Percentiles rank a stretch among this genome's conserved stretches.
Conservation (phyloP, 2,113 vertebrate species). For the Oncorhynchus clarkii region DNA sequence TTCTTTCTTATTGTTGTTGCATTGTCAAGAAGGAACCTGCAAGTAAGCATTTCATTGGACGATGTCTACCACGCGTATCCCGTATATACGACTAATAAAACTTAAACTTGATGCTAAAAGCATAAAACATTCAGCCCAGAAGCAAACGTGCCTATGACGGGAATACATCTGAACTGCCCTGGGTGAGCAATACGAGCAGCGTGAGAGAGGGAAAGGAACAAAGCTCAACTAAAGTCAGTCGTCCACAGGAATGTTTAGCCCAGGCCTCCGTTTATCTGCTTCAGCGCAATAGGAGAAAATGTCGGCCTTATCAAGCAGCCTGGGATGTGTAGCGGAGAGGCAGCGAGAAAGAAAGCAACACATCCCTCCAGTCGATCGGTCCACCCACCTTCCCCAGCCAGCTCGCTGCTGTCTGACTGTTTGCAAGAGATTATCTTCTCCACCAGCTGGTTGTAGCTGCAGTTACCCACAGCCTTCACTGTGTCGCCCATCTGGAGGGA, state of each 20-base stretch:
- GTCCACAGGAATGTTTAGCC: neutral
- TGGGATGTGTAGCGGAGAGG: neutral
- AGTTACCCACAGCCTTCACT: slow-evolving; percentile 95
- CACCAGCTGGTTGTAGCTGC: slow-evolving; percentile 98
- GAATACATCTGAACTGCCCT: slow-evolving; percentile 1
- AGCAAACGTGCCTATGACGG: neutral
- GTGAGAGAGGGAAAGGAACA: neutral
- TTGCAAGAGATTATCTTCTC: slow-evolving; percentile 99
- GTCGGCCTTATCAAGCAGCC: neutral
- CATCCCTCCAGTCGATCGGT: neutral
- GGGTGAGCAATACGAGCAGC: neutral
- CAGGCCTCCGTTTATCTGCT: neutral
- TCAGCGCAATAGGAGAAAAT: neutral
- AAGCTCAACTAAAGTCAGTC: slow-evolving; percentile 2
- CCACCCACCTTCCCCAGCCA: slow-evolving; percentile 91
- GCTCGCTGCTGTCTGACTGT: slow-evolving; percentile 92
- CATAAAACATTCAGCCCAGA: slow-evolving; percentile 4
- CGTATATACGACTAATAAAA: no score
- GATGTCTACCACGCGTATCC: no score
- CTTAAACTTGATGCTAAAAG: neutral
- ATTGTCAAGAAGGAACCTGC: no score
- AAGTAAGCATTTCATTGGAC: no score
- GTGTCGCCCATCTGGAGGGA: slow-evolving; percentile 86
- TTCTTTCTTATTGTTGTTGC: no score
- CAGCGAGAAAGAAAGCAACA: slow-evolving; percentile 7